phyloP scores from a whole-genome alignment of 2,888 invertebrate species.

The Tetranychus truncatus region DNA sequence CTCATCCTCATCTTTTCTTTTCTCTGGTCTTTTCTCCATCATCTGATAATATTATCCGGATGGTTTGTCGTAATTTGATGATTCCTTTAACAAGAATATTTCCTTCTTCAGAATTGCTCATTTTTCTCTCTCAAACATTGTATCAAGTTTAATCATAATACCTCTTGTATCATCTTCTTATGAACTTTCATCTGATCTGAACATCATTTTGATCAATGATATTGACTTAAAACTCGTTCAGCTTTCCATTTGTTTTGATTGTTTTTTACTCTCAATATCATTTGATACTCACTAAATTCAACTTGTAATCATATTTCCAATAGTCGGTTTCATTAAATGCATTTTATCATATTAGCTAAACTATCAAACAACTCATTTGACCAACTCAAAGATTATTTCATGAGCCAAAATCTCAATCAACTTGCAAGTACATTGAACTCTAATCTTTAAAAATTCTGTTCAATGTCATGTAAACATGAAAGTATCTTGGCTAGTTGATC shows the following conservation, averaged over 20 bases:
- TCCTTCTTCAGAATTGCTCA: not conserved
- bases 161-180: not conserved
- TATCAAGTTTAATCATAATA: not conserved
- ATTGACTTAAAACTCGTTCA: not conserved
- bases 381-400: too few species aligned
- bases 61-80: conserved; percentile 1
- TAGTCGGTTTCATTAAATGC: too few species aligned
- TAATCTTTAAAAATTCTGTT: too few species aligned
- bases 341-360: too few species aligned
- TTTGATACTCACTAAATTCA: too few species aligned
- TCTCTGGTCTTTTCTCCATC: not conserved
- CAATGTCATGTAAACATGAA: too few species aligned
- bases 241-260: not conserved
- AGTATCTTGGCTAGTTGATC: too few species aligned
- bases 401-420: too few species aligned
- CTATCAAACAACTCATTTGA: too few species aligned
- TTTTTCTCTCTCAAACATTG: not conserved
- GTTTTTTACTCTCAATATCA: too few species aligned
- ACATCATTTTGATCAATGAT: not conserved
- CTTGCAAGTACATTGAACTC: too few species aligned
- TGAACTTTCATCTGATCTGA: not conserved
- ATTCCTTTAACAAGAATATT: not conserved
- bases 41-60: not conserved
- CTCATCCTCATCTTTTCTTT: not conserved
- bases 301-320: too few species aligned